Base-by-base conservation (phyloP, 2,888 invertebrate genomes). In the Clusia tigrina region DNA sequence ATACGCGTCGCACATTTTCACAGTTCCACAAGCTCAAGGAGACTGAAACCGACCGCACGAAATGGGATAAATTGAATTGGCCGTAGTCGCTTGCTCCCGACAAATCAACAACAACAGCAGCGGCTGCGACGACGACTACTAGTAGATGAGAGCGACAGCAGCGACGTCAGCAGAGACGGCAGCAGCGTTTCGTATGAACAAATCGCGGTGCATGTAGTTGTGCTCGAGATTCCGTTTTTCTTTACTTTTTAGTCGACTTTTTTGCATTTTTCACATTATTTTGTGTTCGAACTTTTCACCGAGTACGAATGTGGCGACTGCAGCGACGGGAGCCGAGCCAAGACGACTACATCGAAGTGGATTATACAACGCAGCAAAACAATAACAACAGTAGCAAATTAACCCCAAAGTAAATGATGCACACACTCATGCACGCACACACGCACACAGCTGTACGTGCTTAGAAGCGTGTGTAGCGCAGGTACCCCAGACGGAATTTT, bases 21-120 rank as follows among this genome's bases (percentile, higher is more conserved):
- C 79, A 74, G 74, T 78, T 73, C 71, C 77, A 81, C 79, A 73
- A 74, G 72, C 73, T 75, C 79, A 81, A 80, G 79, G 78, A 78
- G 78, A 78, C 79, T 72, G 67, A 71, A 38, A n/a, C 22, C 15
- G 53, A 53, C n/a, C n/a, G n/a, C n/a, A n/a, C n/a, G n/a, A n/a
- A 54, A 56, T 23, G 5, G 46, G 23, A 56, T 38, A 32, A 38
- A 22, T 37, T 20, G 37, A n/a, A 12, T 38, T 42, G 46, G 22
- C 46, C 18, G 46, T 25, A 3, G 17, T 42, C 26, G 42, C 22
- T 9, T 18, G 18, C 23, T 22, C 23, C 15, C 42, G 42, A 23
- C 25, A 24, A 5, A n/a, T n/a, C n/a, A n/a, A n/a, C n/a, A n/a
- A n/a, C n/a, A n/a, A n/a, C n/a, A n/a, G n/a, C n/a, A n/a, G n/a